Conservation (phyloP, 1,140 invertebrate species). For the Trichomalopsis sarcophagae region DNA sequence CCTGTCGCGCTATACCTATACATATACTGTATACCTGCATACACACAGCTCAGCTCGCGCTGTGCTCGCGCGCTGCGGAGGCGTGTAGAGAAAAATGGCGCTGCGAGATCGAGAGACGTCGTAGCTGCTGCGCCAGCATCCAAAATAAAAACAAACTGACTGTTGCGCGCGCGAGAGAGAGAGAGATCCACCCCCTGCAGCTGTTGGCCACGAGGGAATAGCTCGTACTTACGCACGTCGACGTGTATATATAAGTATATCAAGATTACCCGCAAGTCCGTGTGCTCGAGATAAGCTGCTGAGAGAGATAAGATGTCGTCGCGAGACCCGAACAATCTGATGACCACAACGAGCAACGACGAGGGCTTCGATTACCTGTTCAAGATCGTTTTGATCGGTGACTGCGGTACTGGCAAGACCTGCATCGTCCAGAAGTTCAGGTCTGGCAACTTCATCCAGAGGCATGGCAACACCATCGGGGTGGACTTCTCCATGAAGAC, state of each 20-base stretch:
- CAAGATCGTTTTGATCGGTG: conserved; percentile 89
- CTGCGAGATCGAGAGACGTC: background rate
- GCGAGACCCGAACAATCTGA: conserved; percentile 77
- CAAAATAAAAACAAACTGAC: conserved; percentile 51
- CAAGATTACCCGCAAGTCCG: background rate
- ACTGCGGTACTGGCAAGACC: conserved; percentile 90
- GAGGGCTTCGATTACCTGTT: conserved; percentile 88
- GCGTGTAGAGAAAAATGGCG: conserved; percentile 17
- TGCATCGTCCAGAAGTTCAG: conserved; percentile 94
- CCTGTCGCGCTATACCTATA: background rate
- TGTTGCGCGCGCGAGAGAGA: conserved; percentile 31
- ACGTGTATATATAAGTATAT: background rate
- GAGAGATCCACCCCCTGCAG: background rate
- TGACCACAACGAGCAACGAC: conserved; percentile 76
- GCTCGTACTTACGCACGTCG: background rate
- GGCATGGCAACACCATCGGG: conserved; percentile 95
- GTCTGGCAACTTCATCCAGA: conserved; percentile 93
- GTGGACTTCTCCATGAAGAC: conserved; percentile 99
- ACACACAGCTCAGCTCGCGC: no score
- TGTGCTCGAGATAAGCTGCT: background rate
- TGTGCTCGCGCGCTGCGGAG: background rate
- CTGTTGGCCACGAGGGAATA: background rate
- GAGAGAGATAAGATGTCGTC: conserved; percentile 68
- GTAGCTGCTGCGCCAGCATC: conserved; percentile 17
- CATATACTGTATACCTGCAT: background rate